Evolutionary conservation across 23 tunicate species (phyloP), one percentile per base, ranked within the genome.

Genomic region (Corella eumyota): DNA sequence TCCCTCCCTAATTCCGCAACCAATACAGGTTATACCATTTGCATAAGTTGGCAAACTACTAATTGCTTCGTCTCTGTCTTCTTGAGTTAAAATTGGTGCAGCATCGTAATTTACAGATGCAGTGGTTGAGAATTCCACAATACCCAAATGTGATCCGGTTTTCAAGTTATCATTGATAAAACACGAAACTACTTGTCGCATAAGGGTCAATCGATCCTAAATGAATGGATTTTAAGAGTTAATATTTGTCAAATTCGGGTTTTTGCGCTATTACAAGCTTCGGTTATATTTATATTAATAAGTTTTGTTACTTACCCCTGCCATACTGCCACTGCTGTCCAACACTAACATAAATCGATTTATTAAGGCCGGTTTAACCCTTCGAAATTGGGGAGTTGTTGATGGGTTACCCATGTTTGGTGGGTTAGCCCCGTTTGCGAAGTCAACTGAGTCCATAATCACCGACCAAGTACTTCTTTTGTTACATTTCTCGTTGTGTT

Each of bases 271-370:
- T 40, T 9, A 40, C 15, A 40, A 40, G 48, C 11, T 40, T 15
- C 48, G 15, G 11, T 40, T 9, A 15, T 9, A 40, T 11, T 11
- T 40, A 40, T 40, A 9, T 11, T 40, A 40, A 15, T 40, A 9
- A 40, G 15, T 40, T 40, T 9, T 40, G 13, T 40, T 9, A 9
- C 15, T 40, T 9, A 40, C 48, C 48, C 15, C 48, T 11, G 48
- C 48, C 88, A 79, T 79, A 50, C 88, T 79, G 32, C 88, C 88
- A 0, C 78, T 70, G n/a, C 72, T 64, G 34, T 79, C 88, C 53
- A 79, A 27, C 17, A 79, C 88, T 47, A 79, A 45, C 47, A 71
- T 78, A 58, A 54, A 79, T 19, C 77, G 60, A 47, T 61, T 67
- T 40, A 40, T 60, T 27, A 61, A 33, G 28, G 34, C 34, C 0